Conservation (phyloP, 2,888 invertebrate species). For the Megastigmus dorsalis region DNA sequence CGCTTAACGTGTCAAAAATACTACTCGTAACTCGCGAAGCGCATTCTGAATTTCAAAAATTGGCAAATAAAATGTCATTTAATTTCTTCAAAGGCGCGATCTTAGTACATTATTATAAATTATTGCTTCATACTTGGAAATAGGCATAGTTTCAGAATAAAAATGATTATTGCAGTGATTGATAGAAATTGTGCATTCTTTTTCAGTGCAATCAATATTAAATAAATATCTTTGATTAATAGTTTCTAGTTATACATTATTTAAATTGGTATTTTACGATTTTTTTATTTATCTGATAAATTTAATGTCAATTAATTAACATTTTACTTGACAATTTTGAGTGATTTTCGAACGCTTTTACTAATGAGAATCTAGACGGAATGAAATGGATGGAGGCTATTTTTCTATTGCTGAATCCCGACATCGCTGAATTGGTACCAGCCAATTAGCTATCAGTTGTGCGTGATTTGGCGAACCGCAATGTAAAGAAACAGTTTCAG, state of each 20-base stretch:
- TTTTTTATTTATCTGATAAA: too few relatives aligned
- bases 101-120: not conserved
- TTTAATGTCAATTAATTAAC: not conserved
- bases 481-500: conserved; percentile 11
- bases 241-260: too few relatives aligned
- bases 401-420: conserved; percentile 18
- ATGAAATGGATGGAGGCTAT: conserved; percentile 42
- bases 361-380: conserved; percentile 41
- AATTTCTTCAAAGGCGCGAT: not conserved
- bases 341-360: not conserved
- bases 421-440: conserved; percentile 41
- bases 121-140: not conserved
- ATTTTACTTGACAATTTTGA: conserved; percentile 5
- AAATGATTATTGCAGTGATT: not conserved
- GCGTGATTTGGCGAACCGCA: conserved; percentile 5
- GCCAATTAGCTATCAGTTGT: conserved; percentile 33
- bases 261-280: too few relatives aligned
- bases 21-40: conserved; percentile 1
- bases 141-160: not conserved
- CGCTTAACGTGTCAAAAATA: conserved; percentile 8
- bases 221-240: too few relatives aligned
- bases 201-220: too few relatives aligned
- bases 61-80: conserved; percentile 9
- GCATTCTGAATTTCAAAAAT: not conserved
- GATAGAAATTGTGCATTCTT: too few relatives aligned